Percentiles rank a stretch among this genome's conserved stretches.
Evolutionary conservation across 2,888 invertebrate species (phyloP).

Genomic region (Cremastinae sp.): DNA sequence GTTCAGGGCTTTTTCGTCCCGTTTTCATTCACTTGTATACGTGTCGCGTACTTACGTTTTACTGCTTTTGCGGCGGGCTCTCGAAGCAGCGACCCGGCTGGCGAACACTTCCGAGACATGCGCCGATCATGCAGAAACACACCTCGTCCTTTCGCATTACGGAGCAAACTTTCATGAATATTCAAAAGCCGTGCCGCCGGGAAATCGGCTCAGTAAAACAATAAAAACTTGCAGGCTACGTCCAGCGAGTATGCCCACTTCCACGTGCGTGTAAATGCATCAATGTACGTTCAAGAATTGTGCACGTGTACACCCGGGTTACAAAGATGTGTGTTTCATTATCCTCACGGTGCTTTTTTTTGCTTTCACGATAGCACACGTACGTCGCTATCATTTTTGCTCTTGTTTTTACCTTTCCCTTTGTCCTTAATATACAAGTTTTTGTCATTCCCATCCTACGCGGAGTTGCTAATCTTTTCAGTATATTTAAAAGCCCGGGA

Average conservation of each 20-base stretch:
- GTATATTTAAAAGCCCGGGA: too few relatives aligned
- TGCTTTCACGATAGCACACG: slow-evolving; percentile 23
- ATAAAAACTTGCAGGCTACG: slow-evolving; percentile 66
- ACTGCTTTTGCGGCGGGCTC: slow-evolving; percentile 36
- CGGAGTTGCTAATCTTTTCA: too few relatives aligned
- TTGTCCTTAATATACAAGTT: slow-evolving; percentile 17
- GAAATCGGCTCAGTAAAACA: slow-evolving; percentile 70
- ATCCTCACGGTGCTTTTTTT: slow-evolving; percentile 21
- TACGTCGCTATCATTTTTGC: too few relatives aligned
- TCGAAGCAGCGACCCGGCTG: slow-evolving; percentile 42
- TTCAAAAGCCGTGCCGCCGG: slow-evolving; percentile 60
- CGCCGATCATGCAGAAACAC: slow-evolving; percentile 5
- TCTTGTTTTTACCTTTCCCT: slow-evolving; percentile 4
- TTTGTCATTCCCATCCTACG: too few relatives aligned
- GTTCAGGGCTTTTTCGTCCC: neutral
- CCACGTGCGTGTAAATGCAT: neutral
- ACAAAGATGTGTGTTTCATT: slow-evolving; percentile 47
- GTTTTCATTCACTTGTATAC: slow-evolving; percentile 15
- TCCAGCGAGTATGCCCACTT: neutral
- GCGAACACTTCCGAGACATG: slow-evolving; percentile 55
- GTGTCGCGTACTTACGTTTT: slow-evolving; percentile 45
- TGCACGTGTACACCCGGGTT: slow-evolving; percentile 34
- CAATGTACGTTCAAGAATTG: neutral
- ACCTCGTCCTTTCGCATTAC: slow-evolving; percentile 48
- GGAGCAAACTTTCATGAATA: slow-evolving; percentile 62